Percentiles rank a stretch among this genome's conserved stretches.
Conservation (phyloP, 1,140 invertebrate species). For the Popillia japonica region DNA sequence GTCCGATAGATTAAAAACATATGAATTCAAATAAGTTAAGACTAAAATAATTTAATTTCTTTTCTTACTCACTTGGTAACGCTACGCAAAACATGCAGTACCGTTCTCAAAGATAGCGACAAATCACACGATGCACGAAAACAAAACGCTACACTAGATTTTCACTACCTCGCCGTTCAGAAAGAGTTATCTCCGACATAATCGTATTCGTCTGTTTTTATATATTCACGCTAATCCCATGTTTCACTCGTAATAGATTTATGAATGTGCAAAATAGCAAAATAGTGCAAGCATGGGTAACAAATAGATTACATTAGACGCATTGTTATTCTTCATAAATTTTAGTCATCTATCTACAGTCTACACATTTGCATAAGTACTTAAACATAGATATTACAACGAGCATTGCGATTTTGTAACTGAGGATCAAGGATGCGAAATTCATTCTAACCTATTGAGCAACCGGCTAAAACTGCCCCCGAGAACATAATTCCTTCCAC, state of each 20-base stretch:
- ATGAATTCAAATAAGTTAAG: neutral
- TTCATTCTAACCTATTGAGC: neutral
- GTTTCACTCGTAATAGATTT: conserved; percentile 1
- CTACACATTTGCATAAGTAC: neutral
- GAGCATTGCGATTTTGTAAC: neutral
- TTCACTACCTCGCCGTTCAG: neutral
- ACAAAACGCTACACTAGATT: neutral
- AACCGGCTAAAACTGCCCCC: neutral
- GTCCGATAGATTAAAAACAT: neutral
- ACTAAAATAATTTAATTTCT: neutral
- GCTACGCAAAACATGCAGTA: neutral
- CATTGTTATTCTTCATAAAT: neutral
- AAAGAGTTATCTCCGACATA: neutral
- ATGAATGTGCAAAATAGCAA: neutral
- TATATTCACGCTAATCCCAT: neutral
- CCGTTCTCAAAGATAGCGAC: neutral
- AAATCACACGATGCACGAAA: neutral
- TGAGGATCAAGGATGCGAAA: neutral
- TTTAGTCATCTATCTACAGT: neutral
- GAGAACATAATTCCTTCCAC: neutral
- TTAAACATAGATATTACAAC: neutral
- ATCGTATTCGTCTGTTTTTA: neutral
- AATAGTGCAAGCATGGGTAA: neutral
- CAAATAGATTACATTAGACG: neutral
- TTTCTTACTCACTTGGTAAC: neutral